Evolutionary conservation across 2,888 invertebrate species (phyloP), one percentile per base, ranked within the genome.

Genomic region (Meteorus cinctellus): DNA sequence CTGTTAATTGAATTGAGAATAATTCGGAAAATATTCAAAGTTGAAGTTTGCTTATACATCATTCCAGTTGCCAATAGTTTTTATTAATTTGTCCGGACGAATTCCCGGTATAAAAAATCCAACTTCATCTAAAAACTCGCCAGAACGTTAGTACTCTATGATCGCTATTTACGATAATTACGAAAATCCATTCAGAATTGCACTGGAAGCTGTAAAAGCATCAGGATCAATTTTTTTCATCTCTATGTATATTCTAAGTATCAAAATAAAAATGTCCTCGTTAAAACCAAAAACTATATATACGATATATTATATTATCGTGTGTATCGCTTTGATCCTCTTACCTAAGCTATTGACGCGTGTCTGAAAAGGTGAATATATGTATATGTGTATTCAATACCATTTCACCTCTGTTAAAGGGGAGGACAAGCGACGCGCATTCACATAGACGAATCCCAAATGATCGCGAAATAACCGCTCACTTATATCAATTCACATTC

Each of bases 381-480:
- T 24, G 19, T 69, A 69, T 69, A 45, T 45, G 1, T 31, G 19
- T 72, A 29, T 51, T 65, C 60, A 72, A 74, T 51, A 69, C 19
- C 55, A 55, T 55, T 55, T 55, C 19, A 48, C 48, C 8, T 69
- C 48, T 62, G 55, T n/a, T 31, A 27, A 34, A 19, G 24, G 48
- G 31, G 51, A 24, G 29, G 16, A 60, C 62, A 31, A 55, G 67
- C 65, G n/a, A 48, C 48, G 27, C 67, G 48, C 51, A 67, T 60
- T 45, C 69, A 48, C 36, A 48, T 48, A 68, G 83, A 80, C 79
- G 84, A 86, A 86, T 87, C 82, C 84, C 85, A 87, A 88, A 88
- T 86, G 88, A 89, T 88, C 85, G 87, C 84, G 88, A 88, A 89
- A 89, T 88, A 88, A 89, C 88, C 89, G 86, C 88, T 89, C 89